phyloP scores from a whole-genome alignment of 92 coral and sea anemone species.

The Actinostola sp. region DNA sequence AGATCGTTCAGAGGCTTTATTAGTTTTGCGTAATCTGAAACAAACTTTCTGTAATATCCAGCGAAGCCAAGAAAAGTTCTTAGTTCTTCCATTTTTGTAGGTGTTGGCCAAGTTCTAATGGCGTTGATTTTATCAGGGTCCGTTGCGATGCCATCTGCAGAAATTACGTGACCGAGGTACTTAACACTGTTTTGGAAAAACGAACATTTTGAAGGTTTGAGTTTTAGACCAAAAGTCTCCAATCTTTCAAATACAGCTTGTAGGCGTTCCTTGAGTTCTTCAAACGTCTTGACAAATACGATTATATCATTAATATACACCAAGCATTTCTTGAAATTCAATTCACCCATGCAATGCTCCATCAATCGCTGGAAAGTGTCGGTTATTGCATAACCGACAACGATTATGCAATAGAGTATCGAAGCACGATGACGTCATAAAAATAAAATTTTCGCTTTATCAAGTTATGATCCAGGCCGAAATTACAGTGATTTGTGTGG shows the following conservation, averaged over 20 bases:
- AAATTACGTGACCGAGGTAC: slow-evolving; percentile 49
- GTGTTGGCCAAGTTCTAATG: slow-evolving; percentile 36
- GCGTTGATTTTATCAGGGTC: slow-evolving; percentile 44
- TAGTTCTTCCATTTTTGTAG: slow-evolving; percentile 18
- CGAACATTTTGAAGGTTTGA: slow-evolving; percentile 43
- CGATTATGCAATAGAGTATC: too few relatives aligned
- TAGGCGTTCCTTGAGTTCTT: slow-evolving; percentile 24
- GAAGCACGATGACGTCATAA: too few relatives aligned
- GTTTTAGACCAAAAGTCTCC: slow-evolving; percentile 34
- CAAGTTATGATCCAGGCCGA: too few relatives aligned
- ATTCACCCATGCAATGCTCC: neutral
- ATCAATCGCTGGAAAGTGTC: neutral
- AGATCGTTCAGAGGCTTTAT: too few relatives aligned
- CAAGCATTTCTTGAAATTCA: neutral
- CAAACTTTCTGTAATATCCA: slow-evolving; percentile 36
- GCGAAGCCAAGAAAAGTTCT: slow-evolving; percentile 54
- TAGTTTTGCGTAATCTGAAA: slow-evolving; percentile 23
- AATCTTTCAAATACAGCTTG: slow-evolving; percentile 43
- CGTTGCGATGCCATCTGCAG: slow-evolving; percentile 27
- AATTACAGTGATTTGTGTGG: too few relatives aligned
- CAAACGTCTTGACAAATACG: slow-evolving; percentile 42
- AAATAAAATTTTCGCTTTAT: too few relatives aligned
- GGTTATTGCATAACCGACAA: too few relatives aligned
- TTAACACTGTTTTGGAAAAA: slow-evolving; percentile 37
- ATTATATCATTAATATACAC: slow-evolving; percentile 60